Percentiles rank a stretch among this genome's conserved stretches.
Evolutionary conservation across 2,113 vertebrate genomes (phyloP).

Genomic region (Pithys albifrons): DNA sequence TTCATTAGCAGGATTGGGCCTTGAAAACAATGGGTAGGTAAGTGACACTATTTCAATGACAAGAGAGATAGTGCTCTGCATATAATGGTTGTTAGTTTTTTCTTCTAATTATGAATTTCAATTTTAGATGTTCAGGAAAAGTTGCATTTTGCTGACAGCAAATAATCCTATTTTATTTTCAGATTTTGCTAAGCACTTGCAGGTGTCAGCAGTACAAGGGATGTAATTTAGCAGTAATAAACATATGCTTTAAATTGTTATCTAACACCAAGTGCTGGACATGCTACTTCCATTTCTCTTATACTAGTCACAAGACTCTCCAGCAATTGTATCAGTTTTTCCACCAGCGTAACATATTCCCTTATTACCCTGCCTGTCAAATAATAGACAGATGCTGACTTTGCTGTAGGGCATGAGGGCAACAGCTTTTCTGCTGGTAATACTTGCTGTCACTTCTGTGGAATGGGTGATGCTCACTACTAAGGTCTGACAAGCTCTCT

Average conservation of each 20-base stretch:
- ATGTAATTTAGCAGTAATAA: background rate
- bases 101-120: background rate
- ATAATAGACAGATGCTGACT: constrained; percentile 52
- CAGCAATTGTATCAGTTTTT: constrained; percentile 18
- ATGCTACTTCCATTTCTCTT: background rate
- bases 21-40: background rate
- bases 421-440: constrained; percentile 55
- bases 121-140: background rate
- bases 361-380: constrained; percentile 66
- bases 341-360: constrained; percentile 8
- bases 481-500: constrained; percentile 65
- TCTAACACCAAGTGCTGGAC: background rate
- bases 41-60: background rate
- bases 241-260: background rate
- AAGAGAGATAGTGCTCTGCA: background rate
- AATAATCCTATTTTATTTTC: constrained; percentile 18
- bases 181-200: background rate
- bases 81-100: background rate
- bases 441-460: constrained; percentile 57
- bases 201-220: background rate
- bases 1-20: background rate
- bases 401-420: constrained; percentile 48
- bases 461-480: constrained; percentile 47
- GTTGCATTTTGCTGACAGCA: background rate
- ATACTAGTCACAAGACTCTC: background rate